Percentiles rank a stretch among this genome's conserved stretches.
These are phyloP conservation scores for Scylla paramamosain DNA, from an alignment of 1,140 invertebrate species.

Conservation along the genomic window DNA sequence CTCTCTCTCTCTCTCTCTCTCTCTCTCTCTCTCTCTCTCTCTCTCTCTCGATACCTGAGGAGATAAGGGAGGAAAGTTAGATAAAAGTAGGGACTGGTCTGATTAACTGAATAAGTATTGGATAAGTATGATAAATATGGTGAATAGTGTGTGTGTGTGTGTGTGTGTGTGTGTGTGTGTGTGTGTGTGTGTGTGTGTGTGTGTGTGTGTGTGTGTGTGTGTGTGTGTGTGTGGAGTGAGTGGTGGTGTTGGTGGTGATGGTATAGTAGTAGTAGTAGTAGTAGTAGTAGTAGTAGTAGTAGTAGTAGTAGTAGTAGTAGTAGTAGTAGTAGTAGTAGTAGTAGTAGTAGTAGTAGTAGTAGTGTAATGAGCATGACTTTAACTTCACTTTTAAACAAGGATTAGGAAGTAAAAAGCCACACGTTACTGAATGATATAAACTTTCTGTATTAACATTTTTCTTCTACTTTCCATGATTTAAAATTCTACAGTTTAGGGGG, in stretches of 20 bases:
- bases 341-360: background rate
- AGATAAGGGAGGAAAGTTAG: background rate
- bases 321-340: conserved; percentile 24
- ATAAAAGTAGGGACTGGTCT: background rate
- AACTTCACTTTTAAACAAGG: background rate
- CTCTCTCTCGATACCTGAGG: background rate
- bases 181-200: background rate
- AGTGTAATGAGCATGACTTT: background rate
- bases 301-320: conserved; percentile 23
- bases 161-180: background rate
- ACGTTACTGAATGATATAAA: background rate
- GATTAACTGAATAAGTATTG: background rate
- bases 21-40: background rate
- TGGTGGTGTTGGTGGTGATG: background rate
- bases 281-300: conserved; percentile 17
- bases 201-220: background rate
- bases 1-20: no score
- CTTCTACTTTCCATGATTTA: no score
- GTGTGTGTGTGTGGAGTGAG: background rate
- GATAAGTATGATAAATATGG: no score
- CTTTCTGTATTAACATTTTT: no score
- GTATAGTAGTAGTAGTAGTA: conserved; percentile 35
- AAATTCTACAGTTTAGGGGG: no score
- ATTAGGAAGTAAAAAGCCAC: background rate
- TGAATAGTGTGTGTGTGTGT: background rate